phyloP scores from a whole-genome alignment of 2,888 invertebrate genomes.

The Gymnocheta viridis region DNA sequence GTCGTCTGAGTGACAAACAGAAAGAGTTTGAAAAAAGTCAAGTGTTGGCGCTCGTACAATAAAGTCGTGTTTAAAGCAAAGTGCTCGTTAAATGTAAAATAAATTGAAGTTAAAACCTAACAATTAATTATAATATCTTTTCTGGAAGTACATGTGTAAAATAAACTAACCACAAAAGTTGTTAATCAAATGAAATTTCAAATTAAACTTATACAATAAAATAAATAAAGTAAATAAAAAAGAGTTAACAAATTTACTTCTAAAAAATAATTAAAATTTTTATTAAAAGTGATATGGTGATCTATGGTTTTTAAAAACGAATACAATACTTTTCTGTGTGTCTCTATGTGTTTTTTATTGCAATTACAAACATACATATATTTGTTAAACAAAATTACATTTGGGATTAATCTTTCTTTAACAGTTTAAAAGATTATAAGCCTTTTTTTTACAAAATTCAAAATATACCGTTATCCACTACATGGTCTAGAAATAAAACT shows the following conservation, averaged over 20 bases:
- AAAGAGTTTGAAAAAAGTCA: conserved; percentile 68
- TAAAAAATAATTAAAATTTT: not conserved
- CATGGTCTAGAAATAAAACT: conserved; percentile 27
- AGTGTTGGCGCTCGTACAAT: conserved; percentile 71
- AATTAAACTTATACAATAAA: not conserved
- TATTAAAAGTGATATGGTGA: conserved; percentile 33
- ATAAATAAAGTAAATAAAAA: not conserved
- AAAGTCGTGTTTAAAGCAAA: conserved; percentile 54
- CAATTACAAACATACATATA: not conserved
- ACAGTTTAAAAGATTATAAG: not conserved
- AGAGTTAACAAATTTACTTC: not conserved
- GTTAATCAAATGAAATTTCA: not conserved
- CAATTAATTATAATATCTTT: not conserved
- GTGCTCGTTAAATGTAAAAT: not conserved
- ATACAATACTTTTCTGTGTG: not conserved
- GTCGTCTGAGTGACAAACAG: too few species aligned
- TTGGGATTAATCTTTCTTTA: conserved; percentile 23
- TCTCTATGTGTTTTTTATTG: not conserved
- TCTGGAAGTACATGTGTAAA: not conserved
- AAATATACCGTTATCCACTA: conserved; percentile 25
- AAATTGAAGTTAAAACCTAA: not conserved
- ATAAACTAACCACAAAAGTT: conserved; percentile 17
- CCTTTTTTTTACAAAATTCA: too few species aligned
- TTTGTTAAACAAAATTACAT: not conserved
- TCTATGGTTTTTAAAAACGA: not conserved